Evolutionary conservation across 2,113 vertebrate species (phyloP).

Genomic region (Excalfactoria chinensis): DNA sequence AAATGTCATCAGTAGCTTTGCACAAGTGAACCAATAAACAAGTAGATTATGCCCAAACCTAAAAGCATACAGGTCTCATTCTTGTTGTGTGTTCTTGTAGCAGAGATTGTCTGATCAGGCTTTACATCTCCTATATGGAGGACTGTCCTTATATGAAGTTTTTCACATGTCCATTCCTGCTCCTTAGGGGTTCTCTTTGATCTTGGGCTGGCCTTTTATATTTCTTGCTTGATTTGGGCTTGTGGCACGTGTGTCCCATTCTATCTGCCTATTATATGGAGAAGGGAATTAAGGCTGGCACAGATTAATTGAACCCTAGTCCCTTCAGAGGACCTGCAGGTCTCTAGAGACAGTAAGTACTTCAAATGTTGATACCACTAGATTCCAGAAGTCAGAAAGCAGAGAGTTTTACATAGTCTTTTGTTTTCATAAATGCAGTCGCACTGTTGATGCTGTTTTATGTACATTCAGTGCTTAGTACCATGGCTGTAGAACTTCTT

Average conservation of each 20-base stretch:
- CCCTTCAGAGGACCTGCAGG: background rate
- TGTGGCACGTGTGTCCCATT: conserved; percentile 28
- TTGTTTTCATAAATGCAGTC: background rate
- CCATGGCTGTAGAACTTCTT: background rate
- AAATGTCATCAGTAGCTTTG: background rate
- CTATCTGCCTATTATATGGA: conserved; percentile 12
- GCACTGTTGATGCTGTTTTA: background rate
- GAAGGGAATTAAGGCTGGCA: conserved; percentile 45
- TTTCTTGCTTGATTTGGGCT: conserved; percentile 21
- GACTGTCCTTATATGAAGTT: background rate
- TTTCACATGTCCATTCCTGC: background rate
- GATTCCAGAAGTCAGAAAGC: background rate
- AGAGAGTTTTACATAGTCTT: background rate
- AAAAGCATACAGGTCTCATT: background rate
- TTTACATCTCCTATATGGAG: background rate
- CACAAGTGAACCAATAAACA: background rate
- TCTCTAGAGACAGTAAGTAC: conserved; percentile 13
- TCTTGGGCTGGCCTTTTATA: background rate
- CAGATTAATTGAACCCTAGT: background rate
- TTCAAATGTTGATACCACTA: conserved; percentile 16
- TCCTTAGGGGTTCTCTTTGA: background rate
- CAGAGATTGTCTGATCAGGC: background rate
- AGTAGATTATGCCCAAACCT: background rate
- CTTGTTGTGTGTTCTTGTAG: background rate
- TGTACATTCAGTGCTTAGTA: background rate